Evolutionary conservation across 2,797 vertebrate species (phyloP).

Genomic region (Graptemys geographica): DNA sequence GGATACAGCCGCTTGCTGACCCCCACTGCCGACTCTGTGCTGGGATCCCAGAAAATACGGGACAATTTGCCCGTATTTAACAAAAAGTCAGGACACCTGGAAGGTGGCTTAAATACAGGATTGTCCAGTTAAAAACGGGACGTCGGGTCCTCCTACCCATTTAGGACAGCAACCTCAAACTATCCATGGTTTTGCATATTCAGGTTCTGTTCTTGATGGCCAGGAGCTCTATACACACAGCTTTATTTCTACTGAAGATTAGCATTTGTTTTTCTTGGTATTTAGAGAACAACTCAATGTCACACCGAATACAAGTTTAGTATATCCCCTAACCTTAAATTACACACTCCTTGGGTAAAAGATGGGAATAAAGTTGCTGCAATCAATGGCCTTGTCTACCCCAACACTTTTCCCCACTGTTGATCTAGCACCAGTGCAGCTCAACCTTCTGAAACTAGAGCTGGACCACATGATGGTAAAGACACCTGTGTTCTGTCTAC

Average conservation of each 20-base stretch:
- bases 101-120: no score
- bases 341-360: neutral
- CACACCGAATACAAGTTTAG: neutral
- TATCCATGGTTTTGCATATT: neutral
- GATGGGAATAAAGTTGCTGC: neutral
- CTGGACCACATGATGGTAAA: neutral
- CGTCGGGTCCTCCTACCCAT: no score
- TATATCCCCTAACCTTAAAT: neutral
- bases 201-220: neutral
- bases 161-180: neutral
- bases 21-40: no score
- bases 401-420: neutral
- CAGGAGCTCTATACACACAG: neutral
- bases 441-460: neutral
- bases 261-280: neutral
- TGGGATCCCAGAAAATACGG: no score
- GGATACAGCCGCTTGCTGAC: no score
- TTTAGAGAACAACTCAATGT: neutral
- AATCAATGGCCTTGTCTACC: neutral
- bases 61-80: no score
- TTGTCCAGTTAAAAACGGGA: no score
- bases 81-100: no score
- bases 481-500: neutral
- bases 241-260: neutral
- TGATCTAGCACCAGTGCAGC: neutral